Evolutionary conservation across 2,113 vertebrate species (phyloP).

Genomic region (Tichodroma muraria): DNA sequence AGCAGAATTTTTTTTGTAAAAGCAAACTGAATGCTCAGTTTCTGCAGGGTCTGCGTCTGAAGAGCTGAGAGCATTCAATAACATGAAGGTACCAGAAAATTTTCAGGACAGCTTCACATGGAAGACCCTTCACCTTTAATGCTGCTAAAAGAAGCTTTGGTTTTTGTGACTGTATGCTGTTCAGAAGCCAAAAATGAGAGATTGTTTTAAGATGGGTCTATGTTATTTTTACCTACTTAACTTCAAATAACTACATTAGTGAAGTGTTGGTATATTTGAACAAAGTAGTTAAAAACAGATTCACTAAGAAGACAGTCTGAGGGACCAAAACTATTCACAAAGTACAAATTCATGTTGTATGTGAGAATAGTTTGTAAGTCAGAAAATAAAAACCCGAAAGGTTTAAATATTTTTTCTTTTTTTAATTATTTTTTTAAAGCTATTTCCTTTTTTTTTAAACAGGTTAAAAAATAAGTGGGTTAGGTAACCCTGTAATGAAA

Average conservation of each 20-base stretch:
- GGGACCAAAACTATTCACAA: conserved; percentile 27
- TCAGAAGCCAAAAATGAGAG: conserved; percentile 10
- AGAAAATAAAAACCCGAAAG: background rate
- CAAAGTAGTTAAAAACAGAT: background rate
- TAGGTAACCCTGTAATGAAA: background rate
- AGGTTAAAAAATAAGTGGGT: background rate
- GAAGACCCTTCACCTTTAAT: background rate
- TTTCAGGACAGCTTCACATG: background rate
- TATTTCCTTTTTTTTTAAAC: conserved; percentile 52
- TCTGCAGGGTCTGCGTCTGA: background rate
- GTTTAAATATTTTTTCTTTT: background rate
- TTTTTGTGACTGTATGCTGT: background rate
- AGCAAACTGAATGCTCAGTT: background rate
- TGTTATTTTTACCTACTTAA: background rate
- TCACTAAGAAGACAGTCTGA: background rate
- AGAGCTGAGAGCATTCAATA: background rate
- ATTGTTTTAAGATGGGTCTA: background rate
- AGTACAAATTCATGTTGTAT: background rate
- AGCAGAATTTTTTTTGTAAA: background rate
- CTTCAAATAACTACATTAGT: background rate
- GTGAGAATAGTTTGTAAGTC: background rate
- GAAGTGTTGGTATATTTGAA: background rate
- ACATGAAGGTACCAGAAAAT: background rate
- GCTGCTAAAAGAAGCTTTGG: conserved; percentile 19
- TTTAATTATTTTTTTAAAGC: background rate